Evolutionary conservation across 2,888 invertebrate species (phyloP).

Genomic region (Ectemnius lituratus): DNA sequence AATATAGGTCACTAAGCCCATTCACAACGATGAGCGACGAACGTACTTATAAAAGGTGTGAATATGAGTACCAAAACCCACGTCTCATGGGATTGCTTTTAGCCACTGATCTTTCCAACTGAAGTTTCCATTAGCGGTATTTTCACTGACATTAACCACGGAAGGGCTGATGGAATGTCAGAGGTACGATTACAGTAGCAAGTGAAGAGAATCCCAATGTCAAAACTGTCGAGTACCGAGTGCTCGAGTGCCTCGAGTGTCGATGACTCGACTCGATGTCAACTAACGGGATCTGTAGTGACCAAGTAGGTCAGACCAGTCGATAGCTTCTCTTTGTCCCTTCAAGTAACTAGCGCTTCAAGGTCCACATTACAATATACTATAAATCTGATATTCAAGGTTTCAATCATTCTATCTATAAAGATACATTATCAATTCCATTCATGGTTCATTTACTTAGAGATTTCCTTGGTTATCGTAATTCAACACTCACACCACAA

Average conservation of each 20-base stretch:
- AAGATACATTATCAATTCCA: too few relatives aligned
- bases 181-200: conserved; percentile 43
- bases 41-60: too few relatives aligned
- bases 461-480: too few relatives aligned
- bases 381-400: conserved; percentile 11
- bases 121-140: conserved; percentile 10
- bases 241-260: conserved; percentile 37
- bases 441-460: too few relatives aligned
- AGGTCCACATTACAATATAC: conserved; percentile 28
- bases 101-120: too few relatives aligned
- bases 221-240: conserved; percentile 19
- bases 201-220: too few relatives aligned
- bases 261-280: conserved; percentile 52
- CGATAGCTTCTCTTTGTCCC: conserved; percentile 55
- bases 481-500: too few relatives aligned
- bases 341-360: conserved; percentile 32
- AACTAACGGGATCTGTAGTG: conserved; percentile 71
- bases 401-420: not conserved
- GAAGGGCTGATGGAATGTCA: conserved; percentile 30
- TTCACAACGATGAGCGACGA: too few relatives aligned
- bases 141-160: conserved; percentile 29
- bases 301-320: conserved; percentile 67
- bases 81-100: too few relatives aligned
- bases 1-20: too few relatives aligned
- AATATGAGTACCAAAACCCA: too few relatives aligned